Evolutionary conservation across 2,888 invertebrate genomes (phyloP), one percentile per base, ranked within the genome.

Genomic region (Tipula unca): DNA sequence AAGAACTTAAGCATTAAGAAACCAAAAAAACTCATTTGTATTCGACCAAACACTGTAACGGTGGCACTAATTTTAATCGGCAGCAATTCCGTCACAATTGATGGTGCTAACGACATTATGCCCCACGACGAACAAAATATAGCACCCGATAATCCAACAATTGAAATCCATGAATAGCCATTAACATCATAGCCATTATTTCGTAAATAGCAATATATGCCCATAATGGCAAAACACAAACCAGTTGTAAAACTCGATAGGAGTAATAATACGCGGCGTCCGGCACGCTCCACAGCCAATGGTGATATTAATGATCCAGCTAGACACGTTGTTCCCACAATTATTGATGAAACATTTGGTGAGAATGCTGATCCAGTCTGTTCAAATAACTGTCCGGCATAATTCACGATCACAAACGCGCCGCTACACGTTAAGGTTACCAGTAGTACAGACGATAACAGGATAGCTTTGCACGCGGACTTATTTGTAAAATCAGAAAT

Each of bases 321-420:
- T 1, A 83, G n/a, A 32, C 17, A 32, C 10, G 91, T 89, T 0
- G 86, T 29, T 3, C 90, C 91, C 39, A 91, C 90, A 6, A 90
- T 87, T 1, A 90, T 90, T 3, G 91, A 89, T 0, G 89, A 88
- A n/a, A 88, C 84, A 2, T 88, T 89, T 0, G 91, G 90, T 0
- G 89, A 85, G 8, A 91, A 82, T 85, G 87, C 89, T 13, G 90
- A 90, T 0, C 90, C 91, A 6, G 90, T 88, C 86, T 89, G 86
- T 42, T 89, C 29, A 83, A 91, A 91, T 17, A 91, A 90, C 4
- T 88, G 87, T 0, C 90, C 90, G 3, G 90, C 89, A 42, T 90
- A 90, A 86, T 89, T 91, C 5, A 91, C 86, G 89, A 91, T 88
- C 3, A 89, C 90, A 85, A 90, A 91, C 85, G 89, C 89, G 17